These are phyloP conservation scores for Pempheris klunzingeri DNA, from an alignment of 2,797 vertebrate species.

Conservation along the genomic window DNA sequence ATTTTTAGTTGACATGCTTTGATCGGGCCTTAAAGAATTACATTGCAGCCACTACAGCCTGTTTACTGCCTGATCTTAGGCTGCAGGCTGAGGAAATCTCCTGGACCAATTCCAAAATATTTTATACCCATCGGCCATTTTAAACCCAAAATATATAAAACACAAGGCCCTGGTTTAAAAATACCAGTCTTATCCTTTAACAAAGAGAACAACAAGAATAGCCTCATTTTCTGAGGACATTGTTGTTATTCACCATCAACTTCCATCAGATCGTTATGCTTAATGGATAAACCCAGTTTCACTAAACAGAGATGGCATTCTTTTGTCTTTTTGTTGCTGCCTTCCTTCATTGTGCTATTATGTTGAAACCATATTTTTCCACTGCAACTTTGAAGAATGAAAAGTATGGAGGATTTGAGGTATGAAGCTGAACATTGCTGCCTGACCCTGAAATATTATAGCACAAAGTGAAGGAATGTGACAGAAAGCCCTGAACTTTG, in stretches of 20 bases:
- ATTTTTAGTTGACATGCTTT: no score
- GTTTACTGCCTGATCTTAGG: no score
- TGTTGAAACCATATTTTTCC: constrained; percentile 10
- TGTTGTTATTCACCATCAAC: background rate
- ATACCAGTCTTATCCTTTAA: no score
- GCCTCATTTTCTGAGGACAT: constrained; percentile 12
- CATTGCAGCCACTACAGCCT: no score
- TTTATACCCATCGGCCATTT: no score
- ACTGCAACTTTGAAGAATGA: constrained; percentile 17
- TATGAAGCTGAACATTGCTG: constrained; percentile 16
- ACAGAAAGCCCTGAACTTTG: constrained; percentile 41
- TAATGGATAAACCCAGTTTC: constrained; percentile 6
- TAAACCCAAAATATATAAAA: no score
- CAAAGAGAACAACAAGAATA: constrained; percentile 2
- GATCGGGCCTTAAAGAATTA: no score
- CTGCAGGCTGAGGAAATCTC: no score
- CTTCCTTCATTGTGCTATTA: constrained; percentile 15
- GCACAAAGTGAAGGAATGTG: constrained; percentile 30
- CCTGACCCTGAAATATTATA: constrained; percentile 40
- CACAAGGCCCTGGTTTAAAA: no score
- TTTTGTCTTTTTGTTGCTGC: constrained; percentile 3
- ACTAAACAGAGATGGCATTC: background rate
- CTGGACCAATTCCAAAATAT: no score
- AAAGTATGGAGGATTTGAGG: no score
- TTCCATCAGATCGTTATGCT: background rate